Evolutionary conservation across 1,140 invertebrate species (phyloP), one percentile per base, ranked within the genome.

Genomic region (Heliconius eleuchia): DNA sequence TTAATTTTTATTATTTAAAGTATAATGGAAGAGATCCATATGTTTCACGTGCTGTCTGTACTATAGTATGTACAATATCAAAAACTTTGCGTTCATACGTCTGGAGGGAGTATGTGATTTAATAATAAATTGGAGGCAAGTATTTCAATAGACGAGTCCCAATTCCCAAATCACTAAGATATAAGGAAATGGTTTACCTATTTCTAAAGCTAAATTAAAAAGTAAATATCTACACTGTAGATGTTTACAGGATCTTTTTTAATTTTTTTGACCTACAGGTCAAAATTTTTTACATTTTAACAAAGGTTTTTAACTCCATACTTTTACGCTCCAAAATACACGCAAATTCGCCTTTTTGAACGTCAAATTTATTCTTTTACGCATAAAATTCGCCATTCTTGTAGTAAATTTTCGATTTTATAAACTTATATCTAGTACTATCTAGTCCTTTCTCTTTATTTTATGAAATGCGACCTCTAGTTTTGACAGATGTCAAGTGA

Each of bases 61-160:
- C 60, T 57, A 16, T 55, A 55, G 23, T 66, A 66, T 66, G 3
- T 30, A 66, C 60, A 66, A 27, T 66, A 66, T 16, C 8, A 66
- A 13, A 30, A 66, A 30, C 23, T 66, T 16, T 13, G 23, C 27
- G 23, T 30, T 30, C 11, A 0, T 66, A 66, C n/a, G 19, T 77
- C 76, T 55, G 52, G 50, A 13, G 76, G 70, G 76, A 77, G 73
- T 77, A 72, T 34, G 46, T 16, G 70, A 70, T 30, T 30, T 42
- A 55, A 50, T 71, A 72, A 77, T 77, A 77, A 72, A 70, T 77
- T 34, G 30, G 27, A n/a, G 19, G 71, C 18, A 77, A 77, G 27
- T 55, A 73, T 77, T 77, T 72, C 76, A 77, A 77, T 77, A 77
- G 50, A n/a, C 18, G 18, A 37, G 50, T 73, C 76, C 71, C 76